phyloP scores from a whole-genome alignment of 2,797 vertebrate species.

The Danio tinwini region DNA sequence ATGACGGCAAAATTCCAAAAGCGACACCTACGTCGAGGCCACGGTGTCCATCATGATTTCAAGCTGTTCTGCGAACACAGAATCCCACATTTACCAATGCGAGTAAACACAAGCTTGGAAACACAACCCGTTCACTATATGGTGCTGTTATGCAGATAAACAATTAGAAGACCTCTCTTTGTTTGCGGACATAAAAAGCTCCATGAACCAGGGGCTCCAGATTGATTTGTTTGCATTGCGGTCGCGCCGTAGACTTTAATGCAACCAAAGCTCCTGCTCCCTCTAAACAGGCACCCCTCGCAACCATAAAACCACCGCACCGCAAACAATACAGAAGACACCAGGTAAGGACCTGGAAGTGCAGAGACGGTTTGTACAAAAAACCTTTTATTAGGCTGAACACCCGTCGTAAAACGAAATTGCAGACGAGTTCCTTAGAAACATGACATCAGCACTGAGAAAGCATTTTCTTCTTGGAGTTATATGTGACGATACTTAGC shows the following conservation, averaged over 20 bases:
- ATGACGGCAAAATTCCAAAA: constrained; percentile 45
- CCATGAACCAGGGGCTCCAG: constrained; percentile 68
- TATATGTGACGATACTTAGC: constrained; percentile 20
- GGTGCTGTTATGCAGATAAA: constrained; percentile 55
- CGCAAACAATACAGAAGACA: constrained; percentile 72
- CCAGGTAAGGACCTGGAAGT: background rate
- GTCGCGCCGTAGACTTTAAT: constrained; percentile 71
- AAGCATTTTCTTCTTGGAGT: constrained; percentile 36
- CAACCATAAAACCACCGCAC: constrained; percentile 75
- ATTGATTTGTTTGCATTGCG: constrained; percentile 77
- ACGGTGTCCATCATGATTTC: constrained; percentile 19
- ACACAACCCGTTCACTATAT: constrained; percentile 39
- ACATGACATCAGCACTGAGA: constrained; percentile 17
- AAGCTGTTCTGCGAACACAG: constrained; percentile 26
- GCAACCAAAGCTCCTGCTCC: constrained; percentile 78
- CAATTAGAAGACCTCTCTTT: constrained; percentile 69
- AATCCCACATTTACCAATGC: constrained; percentile 47
- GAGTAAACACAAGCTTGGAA: constrained; percentile 54
- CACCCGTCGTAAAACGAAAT: constrained; percentile 18
- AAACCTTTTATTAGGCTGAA: constrained; percentile 37
- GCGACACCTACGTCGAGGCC: constrained; percentile 2
- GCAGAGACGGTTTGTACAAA: constrained; percentile 27
- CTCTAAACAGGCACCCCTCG: constrained; percentile 77
- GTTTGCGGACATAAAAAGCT: constrained; percentile 74
- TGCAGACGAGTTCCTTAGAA: background rate